Evolutionary conservation across 2,888 invertebrate species (phyloP).

Genomic region (Eulithis prunata): DNA sequence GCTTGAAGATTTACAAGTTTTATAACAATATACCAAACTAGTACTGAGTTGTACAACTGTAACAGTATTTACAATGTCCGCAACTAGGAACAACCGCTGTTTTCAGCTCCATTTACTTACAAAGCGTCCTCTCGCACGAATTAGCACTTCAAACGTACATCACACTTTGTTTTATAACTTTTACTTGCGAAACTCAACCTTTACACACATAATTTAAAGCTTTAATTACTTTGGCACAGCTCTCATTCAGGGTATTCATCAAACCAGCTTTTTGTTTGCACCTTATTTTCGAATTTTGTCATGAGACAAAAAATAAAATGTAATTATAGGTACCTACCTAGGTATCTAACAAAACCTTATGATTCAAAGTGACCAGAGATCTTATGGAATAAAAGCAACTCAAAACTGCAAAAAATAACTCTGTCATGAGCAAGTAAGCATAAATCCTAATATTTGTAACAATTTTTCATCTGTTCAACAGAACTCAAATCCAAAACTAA

Average conservation of each 20-base stretch:
- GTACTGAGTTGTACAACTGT: neutral
- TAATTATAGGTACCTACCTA: no score
- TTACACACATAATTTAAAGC: neutral
- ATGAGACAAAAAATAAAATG: no score
- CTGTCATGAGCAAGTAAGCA: no score
- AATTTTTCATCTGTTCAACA: neutral
- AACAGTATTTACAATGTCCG: conserved; percentile 4
- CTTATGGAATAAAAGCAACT: no score
- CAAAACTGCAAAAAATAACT: no score
- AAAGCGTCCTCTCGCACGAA: conserved; percentile 19
- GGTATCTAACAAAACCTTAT: no score
- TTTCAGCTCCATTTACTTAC: conserved; percentile 31
- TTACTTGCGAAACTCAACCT: conserved; percentile 4
- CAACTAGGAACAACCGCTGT: conserved; percentile 16
- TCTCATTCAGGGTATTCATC: neutral
- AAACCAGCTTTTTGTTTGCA: neutral
- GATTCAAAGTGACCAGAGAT: no score
- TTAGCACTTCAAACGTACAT: conserved; percentile 33
- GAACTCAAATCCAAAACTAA: neutral
- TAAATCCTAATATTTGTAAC: no score
- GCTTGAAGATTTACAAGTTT: no score
- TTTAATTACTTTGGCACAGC: conserved; percentile 3
- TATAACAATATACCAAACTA: no score
- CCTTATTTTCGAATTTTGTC: no score
- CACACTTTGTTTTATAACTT: conserved; percentile 7